Conservation (phyloP, 1,140 invertebrate genomes). For the Phenacoccus solenopsis region DNA sequence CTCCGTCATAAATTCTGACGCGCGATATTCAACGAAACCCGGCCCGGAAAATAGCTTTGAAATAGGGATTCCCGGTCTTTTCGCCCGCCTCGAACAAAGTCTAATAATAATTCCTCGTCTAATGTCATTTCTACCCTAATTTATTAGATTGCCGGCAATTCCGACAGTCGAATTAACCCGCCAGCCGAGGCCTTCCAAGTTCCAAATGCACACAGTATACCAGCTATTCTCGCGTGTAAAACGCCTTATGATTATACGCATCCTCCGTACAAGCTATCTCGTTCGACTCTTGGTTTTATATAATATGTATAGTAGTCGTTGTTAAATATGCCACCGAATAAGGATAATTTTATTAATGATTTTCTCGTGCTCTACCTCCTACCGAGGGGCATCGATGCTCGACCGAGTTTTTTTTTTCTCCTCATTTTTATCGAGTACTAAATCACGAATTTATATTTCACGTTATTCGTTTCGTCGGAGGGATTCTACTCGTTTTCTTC, state of each 20-base stretch:
- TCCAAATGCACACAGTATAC: not conserved
- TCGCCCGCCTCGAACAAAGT: not conserved
- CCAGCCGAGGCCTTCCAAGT: too few relatives aligned
- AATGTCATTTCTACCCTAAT: slow-evolving; percentile 15
- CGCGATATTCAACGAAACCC: not conserved
- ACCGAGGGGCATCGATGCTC: too few relatives aligned
- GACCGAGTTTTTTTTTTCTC: not conserved
- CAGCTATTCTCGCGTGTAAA: too few relatives aligned
- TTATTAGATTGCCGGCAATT: slow-evolving; percentile 6
- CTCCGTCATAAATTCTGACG: not conserved
- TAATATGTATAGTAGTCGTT: too few relatives aligned
- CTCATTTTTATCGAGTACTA: not conserved
- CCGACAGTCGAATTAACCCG: not conserved
- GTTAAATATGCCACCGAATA: not conserved
- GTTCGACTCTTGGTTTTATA: too few relatives aligned
- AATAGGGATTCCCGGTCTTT: not conserved
- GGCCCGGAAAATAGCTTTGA: too few relatives aligned
- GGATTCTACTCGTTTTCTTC: too few relatives aligned
- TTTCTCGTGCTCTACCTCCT: not conserved
- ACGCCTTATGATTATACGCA: too few relatives aligned
- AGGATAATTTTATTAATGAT: not conserved
- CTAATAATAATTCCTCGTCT: slow-evolving; percentile 16
- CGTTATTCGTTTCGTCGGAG: too few relatives aligned
- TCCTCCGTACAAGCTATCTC: too few relatives aligned
- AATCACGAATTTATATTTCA: not conserved